Conservation (phyloP, 2,888 invertebrate species). For the Liopterus haemorrhoidalis region DNA sequence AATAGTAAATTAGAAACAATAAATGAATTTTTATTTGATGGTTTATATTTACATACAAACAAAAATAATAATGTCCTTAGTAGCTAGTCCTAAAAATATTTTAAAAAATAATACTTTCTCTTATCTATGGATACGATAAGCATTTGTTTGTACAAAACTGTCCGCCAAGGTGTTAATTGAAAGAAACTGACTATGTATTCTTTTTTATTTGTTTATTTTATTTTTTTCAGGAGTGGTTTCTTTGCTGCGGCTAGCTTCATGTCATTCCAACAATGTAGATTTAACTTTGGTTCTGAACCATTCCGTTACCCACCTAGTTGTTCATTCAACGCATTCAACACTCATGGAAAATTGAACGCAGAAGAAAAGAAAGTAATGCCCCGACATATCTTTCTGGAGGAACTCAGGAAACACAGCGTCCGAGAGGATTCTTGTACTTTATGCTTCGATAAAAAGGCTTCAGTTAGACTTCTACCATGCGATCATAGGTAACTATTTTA, state of each 20-base stretch:
- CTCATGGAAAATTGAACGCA: conserved; percentile 64
- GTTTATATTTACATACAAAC: too few species aligned
- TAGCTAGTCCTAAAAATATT: conserved; percentile 7
- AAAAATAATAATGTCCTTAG: too few species aligned
- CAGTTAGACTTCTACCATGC: conserved; percentile 72
- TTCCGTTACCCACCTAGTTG: conserved; percentile 71
- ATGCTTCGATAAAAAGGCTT: conserved; percentile 76
- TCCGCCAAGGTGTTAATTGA: conserved; percentile 14
- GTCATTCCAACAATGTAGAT: conserved; percentile 92
- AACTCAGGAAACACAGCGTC: conserved; percentile 65
- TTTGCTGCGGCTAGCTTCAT: conserved; percentile 95
- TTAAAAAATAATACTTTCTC: too few species aligned
- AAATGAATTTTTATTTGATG: too few species aligned
- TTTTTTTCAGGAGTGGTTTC: conserved; percentile 66
- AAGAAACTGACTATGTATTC: conserved; percentile 8
- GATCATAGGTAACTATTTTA: conserved; percentile 64
- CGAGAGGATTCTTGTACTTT: conserved; percentile 80
- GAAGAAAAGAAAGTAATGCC: conserved; percentile 77
- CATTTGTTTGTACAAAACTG: conserved; percentile 9
- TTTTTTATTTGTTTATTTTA: conserved; percentile 14
- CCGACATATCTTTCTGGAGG: conserved; percentile 70
- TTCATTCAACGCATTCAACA: conserved; percentile 68
- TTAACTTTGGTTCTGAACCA: conserved; percentile 81
- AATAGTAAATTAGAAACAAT: too few species aligned
- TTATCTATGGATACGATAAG: conserved; percentile 3